These are phyloP conservation scores for Acyrthosiphon pisum DNA, from an alignment of 1,140 invertebrate genomes.

Conservation along the genomic window DNA sequence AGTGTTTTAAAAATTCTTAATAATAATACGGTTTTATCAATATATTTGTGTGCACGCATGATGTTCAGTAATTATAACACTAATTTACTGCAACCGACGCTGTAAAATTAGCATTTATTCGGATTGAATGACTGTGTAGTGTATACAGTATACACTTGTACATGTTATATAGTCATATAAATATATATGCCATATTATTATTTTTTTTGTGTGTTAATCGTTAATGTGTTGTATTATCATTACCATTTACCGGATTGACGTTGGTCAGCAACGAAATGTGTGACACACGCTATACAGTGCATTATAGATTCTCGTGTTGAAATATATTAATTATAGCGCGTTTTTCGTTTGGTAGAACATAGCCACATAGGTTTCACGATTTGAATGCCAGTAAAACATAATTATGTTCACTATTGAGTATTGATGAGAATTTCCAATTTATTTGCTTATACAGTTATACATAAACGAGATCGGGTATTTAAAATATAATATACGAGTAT, in stretches of 20 bases:
- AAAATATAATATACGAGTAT: background rate
- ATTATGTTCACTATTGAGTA: background rate
- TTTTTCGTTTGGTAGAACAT: background rate
- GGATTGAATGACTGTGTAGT: background rate
- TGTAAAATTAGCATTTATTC: background rate
- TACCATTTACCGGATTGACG: background rate
- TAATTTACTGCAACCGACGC: background rate
- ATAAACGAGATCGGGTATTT: background rate
- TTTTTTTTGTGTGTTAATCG: background rate
- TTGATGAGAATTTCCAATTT: background rate
- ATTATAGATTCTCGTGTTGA: background rate
- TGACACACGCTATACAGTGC: too few relatives aligned
- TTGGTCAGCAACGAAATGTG: background rate
- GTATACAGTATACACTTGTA: background rate
- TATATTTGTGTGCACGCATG: background rate
- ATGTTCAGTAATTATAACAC: background rate
- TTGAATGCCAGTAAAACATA: background rate
- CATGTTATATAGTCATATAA: background rate
- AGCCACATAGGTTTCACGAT: background rate
- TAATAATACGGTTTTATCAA: background rate
- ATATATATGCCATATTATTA: background rate
- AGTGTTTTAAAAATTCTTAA: background rate
- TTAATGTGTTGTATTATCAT: background rate
- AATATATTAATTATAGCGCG: background rate
- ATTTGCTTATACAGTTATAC: background rate